Evolutionary conservation across 30 jellyfish, hydroid and myxozoan species (phyloP).

Genomic region (Turritopsis rubra): DNA sequence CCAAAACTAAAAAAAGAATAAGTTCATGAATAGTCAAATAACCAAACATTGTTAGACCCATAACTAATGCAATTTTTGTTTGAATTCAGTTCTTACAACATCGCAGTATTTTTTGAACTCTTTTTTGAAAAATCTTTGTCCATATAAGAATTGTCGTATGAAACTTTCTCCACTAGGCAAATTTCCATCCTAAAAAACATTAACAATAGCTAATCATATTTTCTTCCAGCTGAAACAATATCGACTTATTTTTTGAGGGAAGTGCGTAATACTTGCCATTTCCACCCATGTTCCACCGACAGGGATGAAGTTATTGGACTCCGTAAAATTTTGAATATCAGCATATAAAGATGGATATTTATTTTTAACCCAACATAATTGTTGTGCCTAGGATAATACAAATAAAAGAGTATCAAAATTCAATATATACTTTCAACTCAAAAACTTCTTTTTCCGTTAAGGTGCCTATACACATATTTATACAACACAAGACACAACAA

Average conservation of each 20-base stretch:
- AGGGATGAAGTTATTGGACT: conserved; percentile 56
- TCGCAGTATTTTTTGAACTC: conserved; percentile 62
- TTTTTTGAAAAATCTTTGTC: conserved; percentile 61
- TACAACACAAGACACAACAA: too few species aligned
- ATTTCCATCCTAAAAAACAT: conserved; percentile 73
- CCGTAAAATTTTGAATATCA: conserved; percentile 34
- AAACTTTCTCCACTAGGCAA: conserved; percentile 87
- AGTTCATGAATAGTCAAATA: not conserved
- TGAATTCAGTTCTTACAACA: conserved; percentile 45
- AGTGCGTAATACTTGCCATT: conserved; percentile 45
- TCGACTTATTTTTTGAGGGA: not conserved
- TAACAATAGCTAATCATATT: not conserved
- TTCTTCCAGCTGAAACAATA: not conserved
- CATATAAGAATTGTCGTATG: conserved; percentile 83
- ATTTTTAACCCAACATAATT: conserved; percentile 66
- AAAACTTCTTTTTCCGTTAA: too few species aligned
- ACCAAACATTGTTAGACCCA: not conserved
- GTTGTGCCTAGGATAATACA: conserved; percentile 82
- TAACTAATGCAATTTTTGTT: not conserved
- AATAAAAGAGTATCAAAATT: not conserved
- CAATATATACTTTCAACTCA: not conserved
- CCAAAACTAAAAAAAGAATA: conserved; percentile 65
- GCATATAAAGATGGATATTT: conserved; percentile 51
- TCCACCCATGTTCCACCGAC: conserved; percentile 98
- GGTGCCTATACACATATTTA: too few species aligned